A percentile compares a stretch with the other conserved stretches of the same genome.
Evolutionary conservation across 53 echinoderm and acorn worm genomes (phyloP).

Genomic region (Apostichopus leukothele): DNA sequence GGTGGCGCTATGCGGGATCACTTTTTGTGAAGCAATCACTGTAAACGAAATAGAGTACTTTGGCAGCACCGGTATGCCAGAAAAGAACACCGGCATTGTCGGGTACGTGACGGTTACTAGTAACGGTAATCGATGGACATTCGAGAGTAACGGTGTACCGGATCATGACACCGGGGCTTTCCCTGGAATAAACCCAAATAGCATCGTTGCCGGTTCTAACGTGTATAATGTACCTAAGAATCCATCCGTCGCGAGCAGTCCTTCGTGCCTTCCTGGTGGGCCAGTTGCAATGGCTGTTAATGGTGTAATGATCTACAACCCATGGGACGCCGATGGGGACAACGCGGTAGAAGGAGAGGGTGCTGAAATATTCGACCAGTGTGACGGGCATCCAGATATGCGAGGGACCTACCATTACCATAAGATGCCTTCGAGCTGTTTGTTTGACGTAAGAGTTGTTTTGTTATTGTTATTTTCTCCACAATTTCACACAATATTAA

Average conservation of each 20-base stretch:
- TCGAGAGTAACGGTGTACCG: slow-evolving; percentile 30
- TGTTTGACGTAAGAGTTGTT: slow-evolving; percentile 24
- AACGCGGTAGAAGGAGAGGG: slow-evolving; percentile 70
- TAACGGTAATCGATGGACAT: neutral
- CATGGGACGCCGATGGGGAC: slow-evolving; percentile 59
- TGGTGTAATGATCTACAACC: slow-evolving; percentile 61
- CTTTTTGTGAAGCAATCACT: slow-evolving; percentile 11
- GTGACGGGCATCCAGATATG: slow-evolving; percentile 71
- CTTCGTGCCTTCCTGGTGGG: slow-evolving; percentile 61
- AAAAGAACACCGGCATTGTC: slow-evolving; percentile 54
- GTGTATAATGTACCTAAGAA: slow-evolving; percentile 49
- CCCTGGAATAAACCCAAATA: slow-evolving; percentile 60
- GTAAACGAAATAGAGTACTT: slow-evolving; percentile 37
- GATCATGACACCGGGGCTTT: slow-evolving; percentile 34
- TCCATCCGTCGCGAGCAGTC: slow-evolving; percentile 33
- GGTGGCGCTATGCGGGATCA: neutral
- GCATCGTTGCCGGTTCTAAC: slow-evolving; percentile 34
- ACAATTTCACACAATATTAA: too few species aligned
- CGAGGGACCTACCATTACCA: slow-evolving; percentile 73
- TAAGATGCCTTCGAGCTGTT: slow-evolving; percentile 58
- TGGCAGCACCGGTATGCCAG: slow-evolving; percentile 46
- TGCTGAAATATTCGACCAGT: slow-evolving; percentile 66
- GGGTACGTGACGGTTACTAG: slow-evolving; percentile 51
- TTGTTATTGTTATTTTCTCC: too few species aligned
- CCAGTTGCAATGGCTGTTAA: slow-evolving; percentile 64